phyloP scores from a whole-genome alignment of 2,113 vertebrate species.

The Alethe castanea region DNA sequence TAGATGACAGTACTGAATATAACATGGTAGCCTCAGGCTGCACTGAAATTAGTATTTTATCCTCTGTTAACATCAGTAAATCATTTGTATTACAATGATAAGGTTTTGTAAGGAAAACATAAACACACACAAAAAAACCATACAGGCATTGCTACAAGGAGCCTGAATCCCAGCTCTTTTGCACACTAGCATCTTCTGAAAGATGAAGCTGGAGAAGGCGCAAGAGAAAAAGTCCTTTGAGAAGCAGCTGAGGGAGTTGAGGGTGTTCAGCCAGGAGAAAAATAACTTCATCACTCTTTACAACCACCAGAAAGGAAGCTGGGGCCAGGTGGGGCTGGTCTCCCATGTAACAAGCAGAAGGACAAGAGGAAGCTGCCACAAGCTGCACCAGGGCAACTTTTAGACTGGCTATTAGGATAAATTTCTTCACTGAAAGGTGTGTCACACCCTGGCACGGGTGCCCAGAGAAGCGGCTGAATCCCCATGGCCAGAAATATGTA shows the following conservation, averaged over 20 bases:
- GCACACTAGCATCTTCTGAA: neutral
- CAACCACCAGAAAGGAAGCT: neutral
- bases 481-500: neutral
- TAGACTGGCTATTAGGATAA: too few relatives aligned
- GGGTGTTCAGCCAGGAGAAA: neutral
- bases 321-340: neutral
- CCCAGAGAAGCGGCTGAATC: neutral
- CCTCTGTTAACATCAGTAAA: neutral
- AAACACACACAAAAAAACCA: neutral
- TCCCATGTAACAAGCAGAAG: neutral
- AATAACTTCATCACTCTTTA: neutral
- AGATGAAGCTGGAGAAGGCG: neutral
- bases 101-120: neutral
- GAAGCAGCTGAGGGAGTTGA: neutral
- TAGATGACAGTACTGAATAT: neutral
- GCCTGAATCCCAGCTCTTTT: neutral
- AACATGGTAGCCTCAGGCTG: neutral
- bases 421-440: neutral
- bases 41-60: constrained; percentile 6
- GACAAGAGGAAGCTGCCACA: neutral
- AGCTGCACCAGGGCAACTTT: neutral
- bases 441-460: neutral
- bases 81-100: neutral
- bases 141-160: neutral
- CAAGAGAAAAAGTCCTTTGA: neutral